phyloP scores from a whole-genome alignment of 1,140 invertebrate species.

The Brachionus sp. region DNA sequence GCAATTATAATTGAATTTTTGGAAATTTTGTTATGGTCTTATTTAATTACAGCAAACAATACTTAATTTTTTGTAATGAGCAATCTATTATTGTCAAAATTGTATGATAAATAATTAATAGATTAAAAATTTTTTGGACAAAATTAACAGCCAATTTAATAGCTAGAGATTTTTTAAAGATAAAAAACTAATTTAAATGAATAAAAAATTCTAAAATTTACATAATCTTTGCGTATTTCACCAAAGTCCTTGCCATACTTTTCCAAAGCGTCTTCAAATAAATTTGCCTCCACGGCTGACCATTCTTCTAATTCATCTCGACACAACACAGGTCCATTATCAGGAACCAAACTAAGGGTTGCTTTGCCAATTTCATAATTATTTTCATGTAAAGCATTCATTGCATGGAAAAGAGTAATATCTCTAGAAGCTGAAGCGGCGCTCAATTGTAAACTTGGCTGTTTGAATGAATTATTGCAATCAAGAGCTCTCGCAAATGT shows the following conservation, averaged over 20 bases:
- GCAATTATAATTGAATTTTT: too few relatives aligned
- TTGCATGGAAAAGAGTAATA: constrained; percentile 96
- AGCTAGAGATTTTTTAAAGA: too few relatives aligned
- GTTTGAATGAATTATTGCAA: constrained; percentile 93
- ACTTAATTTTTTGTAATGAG: too few relatives aligned
- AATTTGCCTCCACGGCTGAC: constrained; percentile 95
- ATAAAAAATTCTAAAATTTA: constrained; percentile 61
- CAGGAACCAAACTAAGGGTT: constrained; percentile 86
- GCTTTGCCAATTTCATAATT: constrained; percentile 84
- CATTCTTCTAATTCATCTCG: constrained; percentile 99
- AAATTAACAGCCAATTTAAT: too few relatives aligned
- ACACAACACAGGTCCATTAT: constrained; percentile 87
- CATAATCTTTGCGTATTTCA: constrained; percentile 92
- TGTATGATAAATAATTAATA: too few relatives aligned
- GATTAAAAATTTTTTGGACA: too few relatives aligned
- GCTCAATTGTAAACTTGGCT: constrained; percentile 96
- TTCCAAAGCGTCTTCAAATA: constrained; percentile 95
- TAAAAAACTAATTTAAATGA: too few relatives aligned
- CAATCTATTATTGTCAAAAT: too few relatives aligned
- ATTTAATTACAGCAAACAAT: too few relatives aligned
- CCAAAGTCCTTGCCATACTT: constrained; percentile 99
- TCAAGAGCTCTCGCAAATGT: constrained; percentile 97
- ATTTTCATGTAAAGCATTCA: constrained; percentile 92
- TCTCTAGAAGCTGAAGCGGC: constrained; percentile 96
- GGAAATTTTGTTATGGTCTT: too few relatives aligned